phyloP scores from a whole-genome alignment of 2,888 invertebrate genomes.

The Conistra vaccinii region DNA sequence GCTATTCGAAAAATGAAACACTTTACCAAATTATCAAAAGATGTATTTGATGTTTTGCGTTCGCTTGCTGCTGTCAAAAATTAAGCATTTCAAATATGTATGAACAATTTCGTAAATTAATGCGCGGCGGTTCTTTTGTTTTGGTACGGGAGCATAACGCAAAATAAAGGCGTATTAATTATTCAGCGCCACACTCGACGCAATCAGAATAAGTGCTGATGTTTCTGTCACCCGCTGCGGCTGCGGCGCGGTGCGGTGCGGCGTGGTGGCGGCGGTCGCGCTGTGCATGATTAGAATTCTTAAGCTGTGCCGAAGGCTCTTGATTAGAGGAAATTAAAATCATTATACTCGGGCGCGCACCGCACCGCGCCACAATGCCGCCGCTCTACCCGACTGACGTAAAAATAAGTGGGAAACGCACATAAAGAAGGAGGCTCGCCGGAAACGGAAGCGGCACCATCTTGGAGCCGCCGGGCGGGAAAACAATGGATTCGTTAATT shows the following conservation, averaged over 20 bases:
- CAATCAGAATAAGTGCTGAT: slow-evolving; percentile 91
- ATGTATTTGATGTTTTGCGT: slow-evolving; percentile 44
- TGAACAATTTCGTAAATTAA: slow-evolving; percentile 84
- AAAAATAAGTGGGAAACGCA: slow-evolving; percentile 90
- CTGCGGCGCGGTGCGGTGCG: slow-evolving; percentile 66
- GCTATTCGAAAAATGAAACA: slow-evolving; percentile 55
- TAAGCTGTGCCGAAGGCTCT: slow-evolving; percentile 90
- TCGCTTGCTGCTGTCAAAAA: slow-evolving; percentile 65
- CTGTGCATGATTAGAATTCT: slow-evolving; percentile 90
- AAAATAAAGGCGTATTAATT: slow-evolving; percentile 90
- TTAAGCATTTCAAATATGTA: slow-evolving; percentile 68
- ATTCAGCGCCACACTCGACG: slow-evolving; percentile 90
- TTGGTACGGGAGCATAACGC: slow-evolving; percentile 79
- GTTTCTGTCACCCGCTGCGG: slow-evolving; percentile 88
- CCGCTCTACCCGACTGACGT: slow-evolving; percentile 83
- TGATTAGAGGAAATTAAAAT: slow-evolving; percentile 91
- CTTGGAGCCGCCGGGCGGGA: slow-evolving; percentile 91
- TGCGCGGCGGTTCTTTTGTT: slow-evolving; percentile 84
- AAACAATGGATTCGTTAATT: slow-evolving; percentile 95
- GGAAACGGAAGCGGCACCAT: slow-evolving; percentile 91
- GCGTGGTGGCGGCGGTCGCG: slow-evolving; percentile 64
- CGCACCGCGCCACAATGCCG: slow-evolving; percentile 84
- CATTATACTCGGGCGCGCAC: slow-evolving; percentile 88
- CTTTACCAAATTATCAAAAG: slow-evolving; percentile 50
- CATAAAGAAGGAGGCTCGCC: slow-evolving; percentile 89